Conservation (phyloP, 2,797 vertebrate species). For the Galago senegalensis region DNA sequence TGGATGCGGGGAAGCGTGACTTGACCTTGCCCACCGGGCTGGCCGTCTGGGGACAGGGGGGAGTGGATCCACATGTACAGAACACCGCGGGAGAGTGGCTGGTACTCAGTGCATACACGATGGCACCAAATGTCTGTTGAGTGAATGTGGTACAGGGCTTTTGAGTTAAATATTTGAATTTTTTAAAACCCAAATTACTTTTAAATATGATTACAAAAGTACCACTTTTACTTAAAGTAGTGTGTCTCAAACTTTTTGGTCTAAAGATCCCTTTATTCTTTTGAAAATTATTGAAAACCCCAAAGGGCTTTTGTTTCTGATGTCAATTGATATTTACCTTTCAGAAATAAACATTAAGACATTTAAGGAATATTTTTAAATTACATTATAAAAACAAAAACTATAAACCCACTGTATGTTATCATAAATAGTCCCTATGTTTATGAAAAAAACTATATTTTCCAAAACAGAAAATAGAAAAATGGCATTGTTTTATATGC, state of each 20-base stretch:
- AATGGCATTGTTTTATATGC: not conserved
- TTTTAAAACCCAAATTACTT: slow-evolving; percentile 57
- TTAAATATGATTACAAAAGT: slow-evolving; percentile 46
- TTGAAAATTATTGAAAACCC: not conserved
- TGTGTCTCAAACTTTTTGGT: not conserved
- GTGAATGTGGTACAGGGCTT: not conserved
- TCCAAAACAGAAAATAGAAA: slow-evolving; percentile 13
- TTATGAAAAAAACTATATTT: slow-evolving; percentile 59
- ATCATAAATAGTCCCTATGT: slow-evolving; percentile 21
- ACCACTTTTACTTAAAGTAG: not conserved
- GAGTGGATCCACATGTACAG: too few relatives aligned
- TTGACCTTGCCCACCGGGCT: too few relatives aligned
- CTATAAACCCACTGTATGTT: not conserved
- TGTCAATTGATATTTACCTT: not conserved
- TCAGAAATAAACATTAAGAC: slow-evolving; percentile 42
- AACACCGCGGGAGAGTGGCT: not conserved
- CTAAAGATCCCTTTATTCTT: slow-evolving; percentile 29
- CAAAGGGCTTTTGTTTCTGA: slow-evolving; percentile 32
- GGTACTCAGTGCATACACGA: not conserved
- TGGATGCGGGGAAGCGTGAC: not conserved
- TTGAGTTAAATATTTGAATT: slow-evolving; percentile 61
- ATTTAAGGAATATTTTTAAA: not conserved
- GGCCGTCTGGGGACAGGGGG: too few relatives aligned
- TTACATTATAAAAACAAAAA: slow-evolving; percentile 1
- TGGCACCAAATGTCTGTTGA: slow-evolving; percentile 5